These are phyloP conservation scores for Odontamblyopus lacepedii DNA, from an alignment of 2,797 vertebrate genomes.

Conservation along the genomic window DNA sequence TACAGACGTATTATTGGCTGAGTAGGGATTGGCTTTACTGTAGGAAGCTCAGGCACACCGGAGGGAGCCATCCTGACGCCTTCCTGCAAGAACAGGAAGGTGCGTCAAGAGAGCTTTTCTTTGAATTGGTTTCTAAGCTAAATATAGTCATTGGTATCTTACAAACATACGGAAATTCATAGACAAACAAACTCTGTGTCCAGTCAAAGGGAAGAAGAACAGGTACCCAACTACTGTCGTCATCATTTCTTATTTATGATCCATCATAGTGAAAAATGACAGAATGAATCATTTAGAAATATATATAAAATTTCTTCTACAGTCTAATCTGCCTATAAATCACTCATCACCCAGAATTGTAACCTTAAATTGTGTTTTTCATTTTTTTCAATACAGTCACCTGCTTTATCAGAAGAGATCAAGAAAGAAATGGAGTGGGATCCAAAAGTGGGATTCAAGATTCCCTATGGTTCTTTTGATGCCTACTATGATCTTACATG, in stretches of 20 bases:
- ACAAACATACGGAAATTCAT: slow-evolving; percentile 75
- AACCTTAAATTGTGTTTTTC: slow-evolving; percentile 26
- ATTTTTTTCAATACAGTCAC: slow-evolving; percentile 55
- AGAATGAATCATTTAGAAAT: no score
- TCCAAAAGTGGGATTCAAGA: slow-evolving; percentile 82
- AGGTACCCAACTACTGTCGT: slow-evolving; percentile 26
- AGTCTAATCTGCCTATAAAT: background rate
- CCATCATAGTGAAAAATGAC: no score
- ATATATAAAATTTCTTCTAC: background rate
- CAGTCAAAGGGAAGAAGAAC: slow-evolving; percentile 39
- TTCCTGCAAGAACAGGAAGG: slow-evolving; percentile 84
- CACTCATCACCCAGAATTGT: slow-evolving; percentile 19
- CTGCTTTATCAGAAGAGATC: slow-evolving; percentile 18
- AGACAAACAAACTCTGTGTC: slow-evolving; percentile 39
- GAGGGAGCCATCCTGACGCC: slow-evolving; percentile 82
- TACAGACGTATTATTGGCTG: slow-evolving; percentile 33
- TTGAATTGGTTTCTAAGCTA: slow-evolving; percentile 72
- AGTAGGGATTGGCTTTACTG: slow-evolving; percentile 30
- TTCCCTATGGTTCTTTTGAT: slow-evolving; percentile 59
- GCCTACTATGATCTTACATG: slow-evolving; percentile 67
- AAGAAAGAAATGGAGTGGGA: slow-evolving; percentile 74
- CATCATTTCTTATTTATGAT: no score
- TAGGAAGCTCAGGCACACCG: slow-evolving; percentile 53
- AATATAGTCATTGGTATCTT: slow-evolving; percentile 76
- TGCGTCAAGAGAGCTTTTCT: slow-evolving; percentile 67